Conservation (phyloP, 2,797 vertebrate species). For the Phrynocephalus guinanensis region DNA sequence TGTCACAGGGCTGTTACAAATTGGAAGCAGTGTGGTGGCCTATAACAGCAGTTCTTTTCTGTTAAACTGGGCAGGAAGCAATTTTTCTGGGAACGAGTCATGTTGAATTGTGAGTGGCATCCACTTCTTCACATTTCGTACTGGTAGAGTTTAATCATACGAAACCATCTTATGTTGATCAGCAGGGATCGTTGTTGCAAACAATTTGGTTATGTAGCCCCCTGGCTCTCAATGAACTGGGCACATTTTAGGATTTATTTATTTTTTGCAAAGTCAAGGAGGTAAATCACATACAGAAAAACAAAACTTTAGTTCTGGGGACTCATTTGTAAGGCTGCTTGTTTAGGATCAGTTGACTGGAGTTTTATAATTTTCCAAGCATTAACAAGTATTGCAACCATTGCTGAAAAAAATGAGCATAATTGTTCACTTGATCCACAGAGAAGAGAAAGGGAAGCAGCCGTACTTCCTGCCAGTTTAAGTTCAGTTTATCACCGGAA, state of each 20-base stretch:
- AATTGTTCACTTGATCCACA: not conserved
- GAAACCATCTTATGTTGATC: not conserved
- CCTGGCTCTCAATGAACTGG: not conserved
- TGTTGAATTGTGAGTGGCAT: not conserved
- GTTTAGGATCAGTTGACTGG: not conserved
- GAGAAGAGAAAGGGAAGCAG: not conserved
- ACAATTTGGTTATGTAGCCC: not conserved
- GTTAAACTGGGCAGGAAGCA: not conserved
- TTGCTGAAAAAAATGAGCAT: not conserved
- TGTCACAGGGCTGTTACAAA: no score
- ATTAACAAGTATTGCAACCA: not conserved
- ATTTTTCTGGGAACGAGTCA: not conserved
- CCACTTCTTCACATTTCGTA: not conserved
- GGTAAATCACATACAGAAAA: slow-evolving; percentile 33
- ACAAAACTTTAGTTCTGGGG: slow-evolving; percentile 19
- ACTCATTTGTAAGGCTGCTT: not conserved
- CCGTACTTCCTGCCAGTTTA: not conserved
- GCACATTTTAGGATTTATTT: not conserved
- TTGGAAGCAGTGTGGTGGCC: no score
- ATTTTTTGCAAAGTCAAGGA: slow-evolving; percentile 14
- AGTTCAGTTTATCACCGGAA: not conserved
- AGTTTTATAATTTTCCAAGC: not conserved
- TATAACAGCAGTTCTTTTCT: no score
- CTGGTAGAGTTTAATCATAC: not conserved
- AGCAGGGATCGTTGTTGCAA: not conserved